Conservation (phyloP, 2,113 vertebrate species). For the Neomonachus schauinslandi region DNA sequence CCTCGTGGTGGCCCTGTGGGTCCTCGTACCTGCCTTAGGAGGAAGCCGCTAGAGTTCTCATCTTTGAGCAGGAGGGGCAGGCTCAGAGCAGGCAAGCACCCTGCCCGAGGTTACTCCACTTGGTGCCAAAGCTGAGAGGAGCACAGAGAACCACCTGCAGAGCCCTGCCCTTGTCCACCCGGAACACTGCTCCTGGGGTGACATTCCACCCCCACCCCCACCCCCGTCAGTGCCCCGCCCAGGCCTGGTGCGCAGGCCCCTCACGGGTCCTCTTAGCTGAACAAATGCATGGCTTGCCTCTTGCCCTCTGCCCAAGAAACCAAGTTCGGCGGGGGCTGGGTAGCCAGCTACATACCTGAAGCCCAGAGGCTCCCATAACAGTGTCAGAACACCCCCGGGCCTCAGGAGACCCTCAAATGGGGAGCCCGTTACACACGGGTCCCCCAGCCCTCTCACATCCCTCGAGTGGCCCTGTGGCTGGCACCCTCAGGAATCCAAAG, state of each 20-base stretch:
- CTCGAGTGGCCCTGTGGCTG: not conserved
- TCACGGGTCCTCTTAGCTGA: not conserved
- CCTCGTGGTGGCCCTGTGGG: accelerated
- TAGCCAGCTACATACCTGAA: not conserved
- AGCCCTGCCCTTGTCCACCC: accelerated
- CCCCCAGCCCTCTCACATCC: accelerated
- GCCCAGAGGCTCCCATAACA: not conserved
- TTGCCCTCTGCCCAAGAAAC: not conserved
- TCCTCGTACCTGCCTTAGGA: not conserved
- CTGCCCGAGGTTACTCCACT: not conserved
- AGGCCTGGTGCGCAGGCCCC: accelerated
- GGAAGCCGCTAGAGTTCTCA: not conserved
- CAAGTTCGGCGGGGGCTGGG: no score
- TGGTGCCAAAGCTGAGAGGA: not conserved
- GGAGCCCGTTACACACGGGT: accelerated
- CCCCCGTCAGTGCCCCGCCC: not conserved
- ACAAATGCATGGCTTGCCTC: accelerated
- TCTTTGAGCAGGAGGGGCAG: not conserved
- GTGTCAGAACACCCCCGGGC: not conserved
- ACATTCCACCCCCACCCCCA: no score
- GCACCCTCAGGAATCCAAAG: slow-evolving; percentile 70
- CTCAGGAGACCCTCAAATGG: not conserved
- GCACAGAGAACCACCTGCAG: not conserved
- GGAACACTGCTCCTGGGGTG: accelerated
- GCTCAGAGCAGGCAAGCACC: no score